Evolutionary conservation across 2,113 vertebrate genomes (phyloP).

Genomic region (Zeus faber): DNA sequence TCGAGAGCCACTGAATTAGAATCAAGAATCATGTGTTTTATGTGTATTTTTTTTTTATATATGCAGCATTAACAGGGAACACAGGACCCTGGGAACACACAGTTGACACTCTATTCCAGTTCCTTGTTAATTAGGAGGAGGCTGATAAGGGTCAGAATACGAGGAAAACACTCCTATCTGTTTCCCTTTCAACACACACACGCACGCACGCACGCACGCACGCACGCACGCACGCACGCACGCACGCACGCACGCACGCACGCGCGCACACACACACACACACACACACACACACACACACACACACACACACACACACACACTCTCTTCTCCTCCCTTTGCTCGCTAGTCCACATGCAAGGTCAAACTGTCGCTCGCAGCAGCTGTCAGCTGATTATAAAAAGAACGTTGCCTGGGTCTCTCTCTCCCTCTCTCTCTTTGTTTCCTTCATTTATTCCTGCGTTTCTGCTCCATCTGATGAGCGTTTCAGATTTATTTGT

Average conservation of each 20-base stretch:
- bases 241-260: neutral
- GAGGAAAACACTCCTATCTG: neutral
- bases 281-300: neutral
- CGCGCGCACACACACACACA: neutral
- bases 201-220: neutral
- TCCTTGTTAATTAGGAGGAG: neutral
- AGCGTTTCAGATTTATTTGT: neutral
- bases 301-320: neutral
- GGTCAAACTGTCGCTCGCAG: conserved; percentile 50
- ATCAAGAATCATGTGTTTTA: too few species aligned
- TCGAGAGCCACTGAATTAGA: too few species aligned
- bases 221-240: neutral
- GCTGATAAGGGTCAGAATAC: neutral
- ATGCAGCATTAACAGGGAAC: too few species aligned
- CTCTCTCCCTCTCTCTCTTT: conserved; percentile 9
- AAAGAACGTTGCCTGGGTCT: conserved; percentile 47
- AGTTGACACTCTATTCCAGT: neutral
- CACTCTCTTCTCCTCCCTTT: conserved; percentile 13
- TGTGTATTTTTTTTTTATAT: too few species aligned
- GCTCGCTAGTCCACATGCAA: conserved; percentile 49
- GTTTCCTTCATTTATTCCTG: too few species aligned
- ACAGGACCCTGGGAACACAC: neutral
- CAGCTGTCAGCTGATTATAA: conserved; percentile 46
- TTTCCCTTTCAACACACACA: neutral
- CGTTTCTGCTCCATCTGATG: too few species aligned